Conservation (phyloP, 2,113 vertebrate genomes). For the Choloepus hoffmanni region DNA sequence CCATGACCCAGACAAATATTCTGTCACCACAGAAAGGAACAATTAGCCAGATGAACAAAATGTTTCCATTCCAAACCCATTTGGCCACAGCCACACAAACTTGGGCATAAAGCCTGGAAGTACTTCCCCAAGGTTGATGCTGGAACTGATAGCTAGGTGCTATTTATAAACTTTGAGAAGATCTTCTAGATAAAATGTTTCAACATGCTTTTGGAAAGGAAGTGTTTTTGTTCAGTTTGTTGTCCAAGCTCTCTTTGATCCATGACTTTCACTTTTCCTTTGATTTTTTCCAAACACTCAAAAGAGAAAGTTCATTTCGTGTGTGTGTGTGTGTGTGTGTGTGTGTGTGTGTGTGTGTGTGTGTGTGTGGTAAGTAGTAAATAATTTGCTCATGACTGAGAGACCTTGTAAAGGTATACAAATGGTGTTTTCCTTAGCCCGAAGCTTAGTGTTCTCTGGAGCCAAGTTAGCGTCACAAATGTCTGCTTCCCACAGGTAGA, state of each 20-base stretch:
- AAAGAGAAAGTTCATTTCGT: background rate
- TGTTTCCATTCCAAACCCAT: constrained; percentile 64
- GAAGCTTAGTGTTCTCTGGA: background rate
- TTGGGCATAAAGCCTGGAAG: constrained; percentile 49
- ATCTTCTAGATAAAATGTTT: constrained; percentile 52
- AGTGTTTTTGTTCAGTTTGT: constrained; percentile 29
- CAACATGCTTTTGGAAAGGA: constrained; percentile 52
- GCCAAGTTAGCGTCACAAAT: background rate
- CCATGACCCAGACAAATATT: constrained; percentile 61
- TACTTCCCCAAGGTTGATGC: constrained; percentile 28
- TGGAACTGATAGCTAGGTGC: background rate
- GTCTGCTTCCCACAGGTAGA: accelerated
- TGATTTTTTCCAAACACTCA: constrained; percentile 39
- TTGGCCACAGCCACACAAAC: constrained; percentile 41
- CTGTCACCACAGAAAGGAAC: constrained; percentile 55
- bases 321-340: too few relatives aligned
- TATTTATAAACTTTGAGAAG: constrained; percentile 73
- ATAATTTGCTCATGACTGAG: background rate
- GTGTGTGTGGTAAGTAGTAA: background rate
- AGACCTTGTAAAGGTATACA: background rate
- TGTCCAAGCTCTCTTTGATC: constrained; percentile 48
- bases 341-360: too few relatives aligned
- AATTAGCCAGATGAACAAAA: constrained; percentile 58
- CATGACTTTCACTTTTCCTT: constrained; percentile 48
- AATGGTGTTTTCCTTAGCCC: background rate